Conservation (phyloP, 2,797 vertebrate genomes). For the Lagocephalus sceleratus region DNA sequence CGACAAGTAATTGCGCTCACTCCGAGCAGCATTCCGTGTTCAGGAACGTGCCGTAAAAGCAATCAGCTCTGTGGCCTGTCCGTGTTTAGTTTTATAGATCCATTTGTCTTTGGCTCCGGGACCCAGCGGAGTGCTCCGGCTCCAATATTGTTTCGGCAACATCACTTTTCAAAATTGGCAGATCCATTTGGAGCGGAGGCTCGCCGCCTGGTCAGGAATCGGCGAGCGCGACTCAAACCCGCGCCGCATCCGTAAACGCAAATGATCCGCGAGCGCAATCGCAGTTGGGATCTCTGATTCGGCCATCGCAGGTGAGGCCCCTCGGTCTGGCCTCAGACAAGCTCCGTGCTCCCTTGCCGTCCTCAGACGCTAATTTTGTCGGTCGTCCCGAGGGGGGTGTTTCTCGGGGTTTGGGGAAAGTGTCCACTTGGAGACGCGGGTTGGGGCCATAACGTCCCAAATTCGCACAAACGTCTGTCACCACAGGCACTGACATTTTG, state of each 20-base stretch:
- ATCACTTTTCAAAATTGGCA: conserved; percentile 41
- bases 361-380: too few species aligned
- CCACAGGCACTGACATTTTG: background rate
- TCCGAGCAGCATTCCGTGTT: conserved; percentile 17
- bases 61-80: conserved; percentile 15
- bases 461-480: background rate
- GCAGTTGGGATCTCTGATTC: too few species aligned
- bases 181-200: conserved; percentile 17
- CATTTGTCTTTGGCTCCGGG: conserved; percentile 29
- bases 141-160: conserved; percentile 24
- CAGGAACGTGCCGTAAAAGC: conserved; percentile 4
- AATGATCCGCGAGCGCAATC: too few species aligned
- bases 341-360: too few species aligned
- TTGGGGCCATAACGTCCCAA: too few species aligned
- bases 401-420: too few species aligned
- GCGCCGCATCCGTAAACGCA: background rate
- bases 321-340: too few species aligned
- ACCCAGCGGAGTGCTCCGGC: conserved; percentile 11
- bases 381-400: background rate
- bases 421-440: background rate
- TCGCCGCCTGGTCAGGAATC: background rate
- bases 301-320: too few species aligned
- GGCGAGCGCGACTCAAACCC: background rate
- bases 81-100: conserved; percentile 33
- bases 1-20: conserved; percentile 15